Base-by-base conservation (phyloP, 1,140 invertebrate genomes). In the Drosophila takahashii region DNA sequence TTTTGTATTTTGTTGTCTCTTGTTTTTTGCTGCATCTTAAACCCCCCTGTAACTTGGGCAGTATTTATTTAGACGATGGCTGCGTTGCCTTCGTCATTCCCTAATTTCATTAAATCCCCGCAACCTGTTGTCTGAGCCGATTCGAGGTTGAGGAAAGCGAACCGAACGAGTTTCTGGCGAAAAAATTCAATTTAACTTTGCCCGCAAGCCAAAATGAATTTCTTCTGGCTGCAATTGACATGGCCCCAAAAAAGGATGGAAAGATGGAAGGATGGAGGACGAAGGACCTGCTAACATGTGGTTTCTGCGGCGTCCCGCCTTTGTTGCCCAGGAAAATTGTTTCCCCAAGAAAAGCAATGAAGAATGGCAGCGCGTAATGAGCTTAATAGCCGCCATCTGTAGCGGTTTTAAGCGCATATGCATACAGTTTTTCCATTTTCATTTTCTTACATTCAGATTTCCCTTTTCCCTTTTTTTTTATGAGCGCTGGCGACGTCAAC, bases 101-200 rank as follows among this genome's bases (percentile, higher is more conserved):
- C 76, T 73, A 77, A 87, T 89, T 89, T 89, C 66, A 73, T 89
- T 83, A 89, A 89, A 89, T 70, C 65, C 70, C 59, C 44, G 61
- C 71, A 72, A 89, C 83, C 84, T 87, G 79, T 83, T 79, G 75
- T 81, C 79, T 65, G 66, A 48, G 50, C 51, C 56, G 50, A 69
- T 29, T 16, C 39, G 7, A 26, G 36, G 45, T 58, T 36, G 52
- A 73, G 18, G 47, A 66, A 52, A 45, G 59, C 34, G 53, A 79
- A 66, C 51, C 50, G 50, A 75, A 75, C 70, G 79, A 62, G 51
- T 65, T 65, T 67, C 64, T 52, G 48, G 42, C 27, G 4, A 81
- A 84, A 84, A 77, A 81, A 81, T 79, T 87, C 76, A 86, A 86
- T 86, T 86, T 86, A 79, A 79, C 64, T 79, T 61, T 58, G 65